Conservation (phyloP, 2,888 invertebrate species). For the Monopis laevigella region DNA sequence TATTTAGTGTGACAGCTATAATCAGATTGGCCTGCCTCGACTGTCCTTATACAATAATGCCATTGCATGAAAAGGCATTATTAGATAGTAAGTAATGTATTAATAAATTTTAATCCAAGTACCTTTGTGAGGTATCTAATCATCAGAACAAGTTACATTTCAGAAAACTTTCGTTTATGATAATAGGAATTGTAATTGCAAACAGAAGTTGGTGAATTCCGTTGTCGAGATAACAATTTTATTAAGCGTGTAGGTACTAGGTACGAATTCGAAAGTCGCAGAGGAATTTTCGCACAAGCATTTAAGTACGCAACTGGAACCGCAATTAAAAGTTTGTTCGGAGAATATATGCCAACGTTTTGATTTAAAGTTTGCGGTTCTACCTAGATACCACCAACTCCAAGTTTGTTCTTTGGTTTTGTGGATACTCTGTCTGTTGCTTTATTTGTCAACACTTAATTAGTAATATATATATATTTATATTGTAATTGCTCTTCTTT, state of each 20-base stretch:
- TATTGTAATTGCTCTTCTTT: no score
- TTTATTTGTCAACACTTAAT: neutral
- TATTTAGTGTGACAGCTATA: constrained; percentile 28
- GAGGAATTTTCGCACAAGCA: constrained; percentile 44
- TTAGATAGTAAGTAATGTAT: no score
- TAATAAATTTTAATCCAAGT: no score
- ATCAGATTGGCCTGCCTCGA: constrained; percentile 6
- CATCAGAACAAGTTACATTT: no score
- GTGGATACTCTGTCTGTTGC: constrained; percentile 1
- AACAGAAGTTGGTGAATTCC: no score
- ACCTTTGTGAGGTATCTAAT: no score
- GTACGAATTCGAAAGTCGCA: no score
- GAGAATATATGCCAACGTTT: constrained; percentile 51
- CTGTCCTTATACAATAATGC: neutral
- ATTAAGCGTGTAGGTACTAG: neutral
- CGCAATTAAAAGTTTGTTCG: constrained; percentile 60
- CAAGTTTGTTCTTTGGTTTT: neutral
- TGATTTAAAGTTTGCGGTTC: constrained; percentile 52
- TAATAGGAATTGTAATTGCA: no score
- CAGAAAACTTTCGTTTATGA: no score
- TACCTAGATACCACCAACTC: constrained; percentile 8
- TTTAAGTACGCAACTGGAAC: constrained; percentile 46
- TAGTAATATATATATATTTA: neutral
- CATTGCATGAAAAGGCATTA: neutral
- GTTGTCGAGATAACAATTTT: neutral